phyloP scores from a whole-genome alignment of 1,140 invertebrate species.

The Drosophila arizonae region DNA sequence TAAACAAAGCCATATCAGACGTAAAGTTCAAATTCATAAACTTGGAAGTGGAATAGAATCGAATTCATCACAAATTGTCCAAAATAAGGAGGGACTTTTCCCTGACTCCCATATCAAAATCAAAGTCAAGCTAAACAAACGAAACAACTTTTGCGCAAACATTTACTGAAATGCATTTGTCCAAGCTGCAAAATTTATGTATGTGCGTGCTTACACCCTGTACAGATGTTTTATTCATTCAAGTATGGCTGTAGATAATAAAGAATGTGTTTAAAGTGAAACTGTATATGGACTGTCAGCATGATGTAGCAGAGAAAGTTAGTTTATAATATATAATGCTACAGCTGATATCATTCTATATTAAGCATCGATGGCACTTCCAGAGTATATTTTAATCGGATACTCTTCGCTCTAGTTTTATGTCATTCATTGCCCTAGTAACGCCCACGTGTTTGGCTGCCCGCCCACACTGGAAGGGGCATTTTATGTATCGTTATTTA shows the following conservation, averaged over 20 bases:
- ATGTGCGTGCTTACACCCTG: conserved; percentile 11
- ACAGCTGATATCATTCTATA: no score
- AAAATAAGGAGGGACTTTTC: conserved; percentile 25
- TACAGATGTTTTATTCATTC: background rate
- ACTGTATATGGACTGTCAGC: no score
- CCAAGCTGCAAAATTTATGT: conserved; percentile 36
- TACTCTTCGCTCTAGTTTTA: background rate
- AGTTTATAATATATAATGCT: no score
- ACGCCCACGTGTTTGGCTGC: conserved; percentile 39
- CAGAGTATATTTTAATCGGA: background rate
- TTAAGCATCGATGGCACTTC: background rate
- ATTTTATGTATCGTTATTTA: conserved; percentile 65
- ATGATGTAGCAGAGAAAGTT: no score
- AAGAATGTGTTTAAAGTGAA: background rate
- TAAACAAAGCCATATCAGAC: conserved; percentile 51
- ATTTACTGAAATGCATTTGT: conserved; percentile 56
- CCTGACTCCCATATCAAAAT: conserved; percentile 27
- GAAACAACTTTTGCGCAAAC: conserved; percentile 51
- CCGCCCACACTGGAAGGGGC: background rate
- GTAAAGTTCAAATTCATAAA: conserved; percentile 22
- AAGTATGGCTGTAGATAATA: background rate
- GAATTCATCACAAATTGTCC: conserved; percentile 16
- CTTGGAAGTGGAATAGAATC: conserved; percentile 17
- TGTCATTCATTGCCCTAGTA: conserved; percentile 50
- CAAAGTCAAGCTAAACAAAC: conserved; percentile 54